phyloP scores from a whole-genome alignment of 1,140 invertebrate genomes.

The Eumeta japonica region DNA sequence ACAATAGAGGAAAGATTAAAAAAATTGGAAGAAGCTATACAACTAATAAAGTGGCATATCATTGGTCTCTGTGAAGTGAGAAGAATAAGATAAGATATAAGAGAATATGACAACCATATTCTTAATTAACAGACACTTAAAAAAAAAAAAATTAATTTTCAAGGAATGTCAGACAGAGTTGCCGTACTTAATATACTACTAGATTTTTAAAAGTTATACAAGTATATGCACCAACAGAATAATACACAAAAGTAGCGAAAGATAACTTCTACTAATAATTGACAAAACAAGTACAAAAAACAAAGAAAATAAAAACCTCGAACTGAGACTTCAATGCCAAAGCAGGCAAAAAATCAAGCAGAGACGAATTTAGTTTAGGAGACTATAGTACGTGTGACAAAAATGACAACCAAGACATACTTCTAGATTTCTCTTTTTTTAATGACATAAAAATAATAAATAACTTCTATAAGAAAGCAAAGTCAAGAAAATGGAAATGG shows the following conservation, averaged over 20 bases:
- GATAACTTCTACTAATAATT: slow-evolving; percentile 10
- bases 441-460: slow-evolving; percentile 17
- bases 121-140: slow-evolving; percentile 13
- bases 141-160: slow-evolving; percentile 11
- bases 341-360: slow-evolving; percentile 11
- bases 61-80: too few species aligned
- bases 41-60: slow-evolving; percentile 15
- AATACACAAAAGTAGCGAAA: slow-evolving; percentile 2
- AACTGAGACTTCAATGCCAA: slow-evolving; percentile 17
- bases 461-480: slow-evolving; percentile 17
- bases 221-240: slow-evolving; percentile 11
- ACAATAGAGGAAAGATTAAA: too few species aligned
- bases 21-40: slow-evolving; percentile 12
- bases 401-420: slow-evolving; percentile 13
- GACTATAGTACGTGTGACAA: slow-evolving; percentile 9
- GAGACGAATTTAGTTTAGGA: slow-evolving; percentile 16
- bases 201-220: slow-evolving; percentile 13
- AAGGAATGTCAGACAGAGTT: slow-evolving; percentile 13
- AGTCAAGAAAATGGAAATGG: too few species aligned
- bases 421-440: slow-evolving; percentile 13
- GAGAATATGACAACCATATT: slow-evolving; percentile 13
- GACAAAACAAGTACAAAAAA: slow-evolving; percentile 1
- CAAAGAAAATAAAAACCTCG: slow-evolving; percentile 9
- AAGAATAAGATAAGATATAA: slow-evolving; percentile 17
- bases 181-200: slow-evolving; percentile 15